These are phyloP conservation scores for Dolichoris vasculosae DNA, from an alignment of 1,140 invertebrate species.

Conservation along the genomic window DNA sequence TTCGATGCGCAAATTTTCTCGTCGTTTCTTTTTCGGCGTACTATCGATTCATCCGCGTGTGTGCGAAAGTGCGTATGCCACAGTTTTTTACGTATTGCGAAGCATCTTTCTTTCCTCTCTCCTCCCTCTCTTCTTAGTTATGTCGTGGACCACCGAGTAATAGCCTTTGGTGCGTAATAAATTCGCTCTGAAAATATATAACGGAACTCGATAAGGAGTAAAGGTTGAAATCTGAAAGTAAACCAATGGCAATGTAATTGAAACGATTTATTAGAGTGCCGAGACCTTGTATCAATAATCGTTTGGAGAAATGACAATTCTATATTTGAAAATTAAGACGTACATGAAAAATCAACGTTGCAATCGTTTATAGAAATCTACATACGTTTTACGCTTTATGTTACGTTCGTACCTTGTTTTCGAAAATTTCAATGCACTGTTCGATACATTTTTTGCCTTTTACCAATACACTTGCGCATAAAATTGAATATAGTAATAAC, in stretches of 20 bases:
- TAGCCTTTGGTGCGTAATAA: conserved; percentile 19
- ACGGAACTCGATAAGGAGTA: neutral
- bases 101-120: conserved; percentile 1
- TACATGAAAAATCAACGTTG: neutral
- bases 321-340: neutral
- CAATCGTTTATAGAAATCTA: neutral
- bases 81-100: neutral
- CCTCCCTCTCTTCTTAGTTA: too few relatives aligned
- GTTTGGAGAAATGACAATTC: neutral
- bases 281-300: neutral
- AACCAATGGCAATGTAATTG: neutral
- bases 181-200: neutral
- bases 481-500: too few relatives aligned
- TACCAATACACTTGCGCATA: too few relatives aligned
- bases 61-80: neutral
- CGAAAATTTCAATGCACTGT: too few relatives aligned
- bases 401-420: neutral
- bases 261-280: conserved; percentile 3
- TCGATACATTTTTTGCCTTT: too few relatives aligned
- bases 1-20: neutral
- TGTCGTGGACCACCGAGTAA: conserved; percentile 31
- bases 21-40: neutral
- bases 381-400: neutral
- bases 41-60: neutral
- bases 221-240: neutral